Evolutionary conservation across 2,113 vertebrate genomes (phyloP).

Genomic region (Cyprinodon variegatus): DNA sequence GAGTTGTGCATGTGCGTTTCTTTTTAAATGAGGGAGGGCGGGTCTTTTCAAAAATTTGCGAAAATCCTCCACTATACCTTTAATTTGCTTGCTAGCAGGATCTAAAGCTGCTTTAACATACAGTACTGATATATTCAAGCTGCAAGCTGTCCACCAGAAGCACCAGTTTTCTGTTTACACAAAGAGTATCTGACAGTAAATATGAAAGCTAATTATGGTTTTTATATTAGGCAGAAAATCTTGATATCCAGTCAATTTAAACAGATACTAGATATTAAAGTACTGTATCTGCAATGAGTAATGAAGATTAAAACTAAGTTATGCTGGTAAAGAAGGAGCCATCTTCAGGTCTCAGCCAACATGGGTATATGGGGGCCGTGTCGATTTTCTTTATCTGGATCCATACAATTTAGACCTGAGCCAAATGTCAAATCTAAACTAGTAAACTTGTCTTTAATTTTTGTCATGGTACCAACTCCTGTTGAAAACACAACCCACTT

Average conservation of each 20-base stretch:
- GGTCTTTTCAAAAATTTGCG: too few species aligned
- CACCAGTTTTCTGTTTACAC: constrained; percentile 11
- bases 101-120: constrained; percentile 53
- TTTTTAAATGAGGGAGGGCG: too few species aligned
- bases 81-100: constrained; percentile 42
- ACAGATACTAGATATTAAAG: constrained; percentile 5
- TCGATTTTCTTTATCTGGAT: too few species aligned
- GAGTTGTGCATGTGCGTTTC: too few species aligned
- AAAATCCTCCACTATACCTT: too few species aligned
- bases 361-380: too few species aligned
- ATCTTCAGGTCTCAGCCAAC: constrained; percentile 17
- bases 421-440: background rate
- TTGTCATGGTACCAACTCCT: too few species aligned
- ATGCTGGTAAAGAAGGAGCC: constrained; percentile 35
- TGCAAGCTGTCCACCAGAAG: constrained; percentile 50
- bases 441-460: background rate
- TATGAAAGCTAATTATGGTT: background rate
- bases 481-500: background rate
- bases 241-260: background rate
- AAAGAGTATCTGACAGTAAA: background rate
- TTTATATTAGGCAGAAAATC: background rate
- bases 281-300: background rate
- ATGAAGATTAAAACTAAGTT: constrained; percentile 24
- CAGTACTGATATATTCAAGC: constrained; percentile 42
- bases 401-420: background rate